phyloP scores from a whole-genome alignment of 2,797 vertebrate species.

The Melanotaenia trifasciata region DNA sequence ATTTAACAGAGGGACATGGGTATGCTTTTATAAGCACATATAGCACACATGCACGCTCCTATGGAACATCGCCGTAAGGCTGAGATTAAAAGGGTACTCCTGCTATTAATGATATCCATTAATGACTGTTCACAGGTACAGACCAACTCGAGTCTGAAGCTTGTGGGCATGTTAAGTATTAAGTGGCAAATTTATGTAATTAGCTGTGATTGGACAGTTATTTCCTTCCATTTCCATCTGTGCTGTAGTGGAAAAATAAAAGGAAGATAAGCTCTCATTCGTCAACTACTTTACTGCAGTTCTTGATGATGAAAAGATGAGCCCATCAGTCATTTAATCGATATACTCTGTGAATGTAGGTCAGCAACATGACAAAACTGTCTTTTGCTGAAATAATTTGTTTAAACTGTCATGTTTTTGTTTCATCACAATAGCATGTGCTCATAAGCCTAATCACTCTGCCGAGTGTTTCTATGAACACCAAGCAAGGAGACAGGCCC shows the following conservation, averaged over 20 bases:
- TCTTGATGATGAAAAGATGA: slow-evolving; percentile 21
- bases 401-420: slow-evolving; percentile 22
- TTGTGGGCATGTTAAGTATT: slow-evolving; percentile 25
- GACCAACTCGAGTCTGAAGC: slow-evolving; percentile 11
- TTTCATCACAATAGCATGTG: slow-evolving; percentile 2
- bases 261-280: slow-evolving; percentile 9
- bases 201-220: slow-evolving; percentile 37
- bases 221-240: slow-evolving; percentile 24
- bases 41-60: slow-evolving; percentile 4
- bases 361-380: slow-evolving; percentile 9
- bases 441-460: slow-evolving; percentile 28
- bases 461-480: slow-evolving; percentile 21
- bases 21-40: slow-evolving; percentile 5
- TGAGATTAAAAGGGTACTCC: slow-evolving; percentile 34
- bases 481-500: slow-evolving; percentile 25
- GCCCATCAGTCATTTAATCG: slow-evolving; percentile 6
- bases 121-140: slow-evolving; percentile 10
- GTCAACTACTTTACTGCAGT: neutral
- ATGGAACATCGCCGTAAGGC: slow-evolving; percentile 12
- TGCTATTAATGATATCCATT: slow-evolving; percentile 19
- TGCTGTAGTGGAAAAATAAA: slow-evolving; percentile 12
- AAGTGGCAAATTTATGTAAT: slow-evolving; percentile 45
- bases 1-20: slow-evolving; percentile 6
- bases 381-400: slow-evolving; percentile 20
- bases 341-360: slow-evolving; percentile 6